Base-by-base conservation (phyloP, 1,140 invertebrate species). In the Planococcus citri region DNA sequence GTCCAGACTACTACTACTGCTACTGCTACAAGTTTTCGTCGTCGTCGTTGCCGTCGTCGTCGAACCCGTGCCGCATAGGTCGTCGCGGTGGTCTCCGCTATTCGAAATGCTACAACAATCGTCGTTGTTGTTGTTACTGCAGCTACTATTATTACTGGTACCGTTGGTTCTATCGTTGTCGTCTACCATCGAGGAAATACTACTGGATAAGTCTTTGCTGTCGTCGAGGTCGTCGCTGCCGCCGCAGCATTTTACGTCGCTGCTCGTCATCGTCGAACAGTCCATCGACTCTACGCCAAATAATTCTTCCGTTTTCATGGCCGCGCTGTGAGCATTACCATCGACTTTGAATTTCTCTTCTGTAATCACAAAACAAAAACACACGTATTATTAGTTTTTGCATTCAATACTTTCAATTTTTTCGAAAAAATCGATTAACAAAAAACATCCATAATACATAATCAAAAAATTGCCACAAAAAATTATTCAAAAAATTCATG, bases 61-160 rank as follows among this genome's bases (percentile, higher is more conserved):
- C 21, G 69, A 58, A 20, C 41, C 14, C n/a, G n/a, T 71, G 70
- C 70, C 70, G n/a, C 60, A 71, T 27, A 70, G 60, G 68, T 69
- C 71, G 60, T 72, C 71, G 22, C 24, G 33, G 17, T 8, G 3
- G 25, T 37, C 29, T 25, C 27, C 1, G 14, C 67, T 51, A 51
- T 67, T 14, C 38, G 37, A 41, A 61, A 57, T 38, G 70, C 67
- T 68, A n/a, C 64, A 14, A 57, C n/a, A n/a, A n/a, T n/a, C n/a
- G n/a, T n/a, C n/a, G 33, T 37, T 37, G 6, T 37, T 37, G 33
- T 37, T 37, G 33, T 37, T 37, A 14, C 14, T 37, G n/a, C n/a
- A n/a, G n/a, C n/a, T n/a, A n/a, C n/a, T n/a, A n/a, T n/a, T n/a
- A n/a, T 24, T 68, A 68, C 27, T 29, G 33, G 1, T 20, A 57